Evolutionary conservation across 2,888 invertebrate genomes (phyloP).

Genomic region (Ophraella communa): DNA sequence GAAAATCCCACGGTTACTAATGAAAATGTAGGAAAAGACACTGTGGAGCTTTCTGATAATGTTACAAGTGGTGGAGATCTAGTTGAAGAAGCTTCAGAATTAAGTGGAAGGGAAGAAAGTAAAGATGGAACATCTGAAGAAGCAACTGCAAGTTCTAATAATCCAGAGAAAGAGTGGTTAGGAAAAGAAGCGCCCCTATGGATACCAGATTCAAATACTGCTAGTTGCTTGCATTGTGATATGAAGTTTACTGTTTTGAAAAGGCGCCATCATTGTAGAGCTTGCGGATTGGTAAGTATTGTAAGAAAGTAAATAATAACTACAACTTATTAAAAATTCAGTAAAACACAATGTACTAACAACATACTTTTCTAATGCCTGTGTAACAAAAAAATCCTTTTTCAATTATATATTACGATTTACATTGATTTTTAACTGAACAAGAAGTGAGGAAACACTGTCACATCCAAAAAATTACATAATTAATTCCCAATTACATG

Average conservation of each 20-base stretch:
- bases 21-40: background rate
- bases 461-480: too few relatives aligned
- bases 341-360: too few relatives aligned
- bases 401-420: too few relatives aligned
- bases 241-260: constrained; percentile 81
- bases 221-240: constrained; percentile 83
- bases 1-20: background rate
- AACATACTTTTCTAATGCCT: too few relatives aligned
- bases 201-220: constrained; percentile 85
- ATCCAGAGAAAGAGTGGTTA: constrained; percentile 54
- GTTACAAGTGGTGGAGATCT: background rate
- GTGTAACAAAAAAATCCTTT: too few relatives aligned
- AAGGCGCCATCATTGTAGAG: constrained; percentile 86
- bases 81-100: constrained; percentile 1
- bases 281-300: constrained; percentile 78
- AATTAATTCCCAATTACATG: too few relatives aligned
- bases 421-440: too few relatives aligned
- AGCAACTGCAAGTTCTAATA: background rate
- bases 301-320: too few relatives aligned
- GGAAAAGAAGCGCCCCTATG: constrained; percentile 83
- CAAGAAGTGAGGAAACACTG: too few relatives aligned
- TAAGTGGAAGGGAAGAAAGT: background rate
- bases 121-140: background rate
- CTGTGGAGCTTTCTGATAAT: background rate
- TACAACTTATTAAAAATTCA: too few relatives aligned